phyloP scores from a whole-genome alignment of 37 sponge, comb jelly and placozoan genomes.

The Beroe forskalii region DNA sequence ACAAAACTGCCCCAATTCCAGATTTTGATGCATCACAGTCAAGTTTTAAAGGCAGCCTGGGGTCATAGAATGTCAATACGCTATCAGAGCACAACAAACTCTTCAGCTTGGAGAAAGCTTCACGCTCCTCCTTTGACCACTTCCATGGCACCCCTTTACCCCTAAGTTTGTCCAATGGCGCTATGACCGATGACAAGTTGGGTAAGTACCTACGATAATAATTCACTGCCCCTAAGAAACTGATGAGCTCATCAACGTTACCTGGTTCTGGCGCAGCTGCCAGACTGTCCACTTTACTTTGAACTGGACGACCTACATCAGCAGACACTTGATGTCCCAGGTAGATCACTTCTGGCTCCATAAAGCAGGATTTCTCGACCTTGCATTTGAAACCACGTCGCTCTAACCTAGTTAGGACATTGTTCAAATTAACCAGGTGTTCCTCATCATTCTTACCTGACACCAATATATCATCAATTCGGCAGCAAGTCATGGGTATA shows the following conservation, averaged over 20 bases:
- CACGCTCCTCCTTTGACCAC: not conserved
- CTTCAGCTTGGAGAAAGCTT: not conserved
- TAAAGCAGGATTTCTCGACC: not conserved
- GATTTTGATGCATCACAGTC: not conserved
- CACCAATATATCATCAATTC: conserved; percentile 11
- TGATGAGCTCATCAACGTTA: not conserved
- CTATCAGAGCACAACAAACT: not conserved
- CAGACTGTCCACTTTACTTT: not conserved
- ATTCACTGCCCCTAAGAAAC: not conserved
- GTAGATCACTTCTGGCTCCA: not conserved
- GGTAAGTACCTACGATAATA: not conserved
- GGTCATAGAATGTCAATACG: not conserved
- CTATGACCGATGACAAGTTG: not conserved
- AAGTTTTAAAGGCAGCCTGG: not conserved
- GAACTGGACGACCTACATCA: not conserved
- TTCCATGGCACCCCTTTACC: not conserved
- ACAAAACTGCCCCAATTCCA: not conserved
- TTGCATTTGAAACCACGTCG: not conserved
- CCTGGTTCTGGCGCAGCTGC: not conserved
- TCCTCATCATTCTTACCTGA: not conserved
- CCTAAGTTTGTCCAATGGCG: too few species aligned
- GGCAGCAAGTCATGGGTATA: not conserved
- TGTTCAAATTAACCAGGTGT: not conserved
- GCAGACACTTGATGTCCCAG: not conserved
- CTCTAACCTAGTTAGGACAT: not conserved